Percentiles rank a stretch among this genome's conserved stretches.
These are phyloP conservation scores for Argyrosomus regius DNA, from an alignment of 2,797 vertebrate genomes.

Conservation along the genomic window DNA sequence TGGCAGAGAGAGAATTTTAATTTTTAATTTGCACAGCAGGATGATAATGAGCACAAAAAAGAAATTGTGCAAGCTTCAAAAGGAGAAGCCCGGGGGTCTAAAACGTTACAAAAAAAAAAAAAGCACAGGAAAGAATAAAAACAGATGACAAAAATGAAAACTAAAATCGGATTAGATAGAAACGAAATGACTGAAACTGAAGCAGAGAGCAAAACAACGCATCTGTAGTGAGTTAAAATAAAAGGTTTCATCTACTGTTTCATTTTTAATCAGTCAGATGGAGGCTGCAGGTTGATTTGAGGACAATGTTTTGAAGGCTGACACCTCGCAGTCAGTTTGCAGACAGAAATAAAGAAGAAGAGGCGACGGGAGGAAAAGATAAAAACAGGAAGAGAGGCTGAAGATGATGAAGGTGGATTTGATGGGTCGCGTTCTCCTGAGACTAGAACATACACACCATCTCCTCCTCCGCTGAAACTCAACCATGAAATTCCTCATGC, in stretches of 20 bases:
- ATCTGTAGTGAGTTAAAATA: neutral
- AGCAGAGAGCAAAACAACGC: neutral
- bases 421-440: constrained; percentile 1
- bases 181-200: constrained; percentile 11
- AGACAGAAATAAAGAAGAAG: neutral
- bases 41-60: constrained; percentile 59
- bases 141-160: constrained; percentile 3
- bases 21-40: constrained; percentile 63
- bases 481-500: constrained; percentile 34
- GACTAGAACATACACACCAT: neutral
- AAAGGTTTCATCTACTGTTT: neutral
- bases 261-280: too few relatives aligned
- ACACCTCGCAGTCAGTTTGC: neutral
- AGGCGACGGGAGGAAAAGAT: neutral
- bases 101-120: constrained; percentile 4
- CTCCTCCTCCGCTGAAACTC: constrained; percentile 18
- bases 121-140: constrained; percentile 6
- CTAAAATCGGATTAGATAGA: constrained; percentile 1
- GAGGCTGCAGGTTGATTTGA: neutral
- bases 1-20: constrained; percentile 19
- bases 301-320: neutral
- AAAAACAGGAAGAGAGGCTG: neutral
- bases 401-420: constrained; percentile 4
- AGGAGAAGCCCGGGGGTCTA: neutral
- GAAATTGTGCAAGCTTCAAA: constrained; percentile 51